Evolutionary conservation across 2,888 invertebrate genomes (phyloP).

Genomic region (Meteorus colon): DNA sequence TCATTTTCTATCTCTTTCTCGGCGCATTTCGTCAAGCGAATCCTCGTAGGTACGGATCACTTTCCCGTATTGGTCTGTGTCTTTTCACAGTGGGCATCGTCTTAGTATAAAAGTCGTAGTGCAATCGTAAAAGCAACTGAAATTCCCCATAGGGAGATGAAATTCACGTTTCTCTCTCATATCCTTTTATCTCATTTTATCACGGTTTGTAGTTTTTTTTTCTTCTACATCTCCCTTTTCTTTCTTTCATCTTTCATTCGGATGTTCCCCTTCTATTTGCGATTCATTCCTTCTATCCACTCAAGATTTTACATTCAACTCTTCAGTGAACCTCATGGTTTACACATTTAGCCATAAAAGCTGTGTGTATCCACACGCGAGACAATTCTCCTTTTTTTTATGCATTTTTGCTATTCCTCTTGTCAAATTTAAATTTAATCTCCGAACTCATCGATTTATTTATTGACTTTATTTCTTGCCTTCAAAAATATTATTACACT

Average conservation of each 20-base stretch:
- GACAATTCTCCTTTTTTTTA: too few relatives aligned
- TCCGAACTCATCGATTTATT: too few relatives aligned
- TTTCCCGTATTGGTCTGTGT: conserved; percentile 9
- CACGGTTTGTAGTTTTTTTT: too few relatives aligned
- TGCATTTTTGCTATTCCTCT: too few relatives aligned
- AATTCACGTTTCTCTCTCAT: background rate
- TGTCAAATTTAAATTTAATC: too few relatives aligned
- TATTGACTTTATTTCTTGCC: too few relatives aligned
- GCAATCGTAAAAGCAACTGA: conserved; percentile 19
- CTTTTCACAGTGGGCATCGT: conserved; percentile 8
- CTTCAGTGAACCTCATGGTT: conserved; percentile 62
- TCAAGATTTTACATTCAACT: conserved; percentile 48
- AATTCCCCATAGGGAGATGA: conserved; percentile 6
- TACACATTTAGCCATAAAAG: conserved; percentile 67
- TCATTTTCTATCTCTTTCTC: background rate
- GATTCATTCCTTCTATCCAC: conserved; percentile 44
- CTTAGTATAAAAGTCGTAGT: background rate
- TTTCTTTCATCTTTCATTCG: conserved; percentile 22
- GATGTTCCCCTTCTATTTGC: conserved; percentile 11
- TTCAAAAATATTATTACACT: too few relatives aligned
- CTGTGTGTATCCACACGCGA: conserved; percentile 45
- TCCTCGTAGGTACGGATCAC: conserved; percentile 1
- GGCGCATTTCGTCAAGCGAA: conserved; percentile 10
- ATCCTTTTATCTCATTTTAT: background rate
- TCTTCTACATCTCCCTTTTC: background rate